These are phyloP conservation scores for Lamprologus callipterus DNA, from an alignment of 2,113 vertebrate species.

Conservation along the genomic window DNA sequence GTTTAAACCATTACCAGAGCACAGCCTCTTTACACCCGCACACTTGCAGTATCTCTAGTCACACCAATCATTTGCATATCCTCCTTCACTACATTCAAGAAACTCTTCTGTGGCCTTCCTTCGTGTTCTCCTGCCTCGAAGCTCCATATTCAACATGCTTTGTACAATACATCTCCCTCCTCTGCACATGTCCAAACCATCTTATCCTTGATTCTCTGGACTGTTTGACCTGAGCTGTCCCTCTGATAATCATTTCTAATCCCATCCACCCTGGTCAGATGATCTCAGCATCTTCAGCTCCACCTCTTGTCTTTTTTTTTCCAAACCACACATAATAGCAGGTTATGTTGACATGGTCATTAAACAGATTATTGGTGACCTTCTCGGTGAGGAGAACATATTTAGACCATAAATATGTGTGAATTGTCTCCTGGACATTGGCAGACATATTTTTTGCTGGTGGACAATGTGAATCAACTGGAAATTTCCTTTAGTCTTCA, in stretches of 20 bases:
- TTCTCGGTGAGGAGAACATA: not conserved
- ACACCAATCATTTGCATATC: not conserved
- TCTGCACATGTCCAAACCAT: not conserved
- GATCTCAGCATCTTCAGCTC: not conserved
- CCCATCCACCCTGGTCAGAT: not conserved
- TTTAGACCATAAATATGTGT: not conserved
- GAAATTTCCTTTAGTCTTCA: not conserved
- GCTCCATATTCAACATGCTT: not conserved
- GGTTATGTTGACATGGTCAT: not conserved
- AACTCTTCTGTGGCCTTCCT: not conserved
- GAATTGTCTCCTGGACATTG: not conserved
- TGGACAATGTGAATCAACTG: not conserved
- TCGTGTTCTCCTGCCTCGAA: not conserved
- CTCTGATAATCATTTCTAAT: not conserved
- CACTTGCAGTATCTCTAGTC: not conserved
- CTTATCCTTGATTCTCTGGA: not conserved
- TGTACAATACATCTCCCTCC: not conserved
- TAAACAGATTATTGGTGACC: not conserved
- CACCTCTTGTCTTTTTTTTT: accelerated
- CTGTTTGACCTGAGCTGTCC: not conserved
- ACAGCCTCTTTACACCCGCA: not conserved
- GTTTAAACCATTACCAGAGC: not conserved
- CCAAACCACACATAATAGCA: not conserved
- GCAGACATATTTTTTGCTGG: not conserved
- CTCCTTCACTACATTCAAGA: not conserved